A percentile compares a stretch with the other conserved stretches of the same genome.
Evolutionary conservation across 2,113 vertebrate species (phyloP).

Genomic region (Lepisosteus oculatus): DNA sequence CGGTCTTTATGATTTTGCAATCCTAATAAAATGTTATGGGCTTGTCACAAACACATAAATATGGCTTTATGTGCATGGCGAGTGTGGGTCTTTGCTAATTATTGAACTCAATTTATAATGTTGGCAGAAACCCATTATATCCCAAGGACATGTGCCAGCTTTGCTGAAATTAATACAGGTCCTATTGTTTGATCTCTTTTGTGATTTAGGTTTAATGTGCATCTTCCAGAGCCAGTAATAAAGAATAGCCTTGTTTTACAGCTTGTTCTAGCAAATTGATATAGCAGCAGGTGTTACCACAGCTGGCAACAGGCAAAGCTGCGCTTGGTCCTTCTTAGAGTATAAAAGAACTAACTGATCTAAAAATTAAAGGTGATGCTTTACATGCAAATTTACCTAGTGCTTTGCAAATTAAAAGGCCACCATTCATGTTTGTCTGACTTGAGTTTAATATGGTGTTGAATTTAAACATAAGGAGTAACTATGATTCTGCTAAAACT

Average conservation of each 20-base stretch:
- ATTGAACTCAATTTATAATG: slow-evolving; percentile 1
- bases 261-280: neutral
- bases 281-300: neutral
- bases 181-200: slow-evolving; percentile 10
- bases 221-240: neutral
- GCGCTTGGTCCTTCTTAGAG: neutral
- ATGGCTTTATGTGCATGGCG: neutral
- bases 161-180: slow-evolving; percentile 4
- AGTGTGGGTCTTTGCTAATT: slow-evolving; percentile 2
- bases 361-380: too few species aligned
- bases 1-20: too few species aligned
- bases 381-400: too few species aligned
- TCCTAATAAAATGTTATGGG: too few species aligned
- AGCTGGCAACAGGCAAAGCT: neutral
- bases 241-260: slow-evolving; percentile 5
- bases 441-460: too few species aligned
- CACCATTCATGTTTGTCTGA: too few species aligned
- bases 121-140: slow-evolving; percentile 11
- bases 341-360: neutral
- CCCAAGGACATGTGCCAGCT: slow-evolving; percentile 5
- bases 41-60: neutral
- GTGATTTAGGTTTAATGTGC: neutral
- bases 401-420: too few species aligned
- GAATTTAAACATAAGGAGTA: too few species aligned
- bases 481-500: too few species aligned